phyloP scores from a whole-genome alignment of 2,797 vertebrate species.

The Luscinia megarhynchos region DNA sequence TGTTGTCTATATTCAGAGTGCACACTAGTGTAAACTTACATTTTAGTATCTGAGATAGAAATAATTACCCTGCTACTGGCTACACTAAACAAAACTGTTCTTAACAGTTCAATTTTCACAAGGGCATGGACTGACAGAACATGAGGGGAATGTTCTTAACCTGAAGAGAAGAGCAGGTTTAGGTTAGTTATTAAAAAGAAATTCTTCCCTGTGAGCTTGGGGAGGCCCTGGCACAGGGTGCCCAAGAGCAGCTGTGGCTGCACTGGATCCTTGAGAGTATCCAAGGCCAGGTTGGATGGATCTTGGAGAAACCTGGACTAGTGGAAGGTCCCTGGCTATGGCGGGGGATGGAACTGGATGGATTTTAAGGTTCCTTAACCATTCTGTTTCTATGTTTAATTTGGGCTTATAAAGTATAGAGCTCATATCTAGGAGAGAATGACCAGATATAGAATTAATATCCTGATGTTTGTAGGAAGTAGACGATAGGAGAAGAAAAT shows the following conservation, averaged over 20 bases:
- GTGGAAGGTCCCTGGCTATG: not conserved
- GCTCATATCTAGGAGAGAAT: not conserved
- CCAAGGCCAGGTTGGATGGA: not conserved
- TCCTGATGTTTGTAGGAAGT: not conserved
- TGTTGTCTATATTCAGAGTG: not conserved
- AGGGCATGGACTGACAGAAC: not conserved
- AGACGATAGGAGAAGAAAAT: not conserved
- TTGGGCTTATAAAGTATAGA: not conserved
- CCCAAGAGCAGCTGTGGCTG: not conserved
- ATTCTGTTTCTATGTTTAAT: not conserved
- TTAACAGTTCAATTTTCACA: not conserved
- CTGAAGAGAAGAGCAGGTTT: not conserved
- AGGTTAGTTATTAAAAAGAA: not conserved
- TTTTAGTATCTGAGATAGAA: not conserved
- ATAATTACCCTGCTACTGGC: not conserved
- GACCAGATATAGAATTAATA: not conserved
- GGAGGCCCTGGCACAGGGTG: not conserved
- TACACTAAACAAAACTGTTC: not conserved
- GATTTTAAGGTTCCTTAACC: not conserved
- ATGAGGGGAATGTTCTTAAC: not conserved
- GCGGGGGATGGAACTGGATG: too few species aligned
- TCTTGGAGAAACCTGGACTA: accelerated
- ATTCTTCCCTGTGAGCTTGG: not conserved
- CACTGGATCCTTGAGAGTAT: not conserved
- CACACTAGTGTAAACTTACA: not conserved